Base-by-base conservation (phyloP, 2,113 vertebrate genomes). In the Colistium nudipinnis region DNA sequence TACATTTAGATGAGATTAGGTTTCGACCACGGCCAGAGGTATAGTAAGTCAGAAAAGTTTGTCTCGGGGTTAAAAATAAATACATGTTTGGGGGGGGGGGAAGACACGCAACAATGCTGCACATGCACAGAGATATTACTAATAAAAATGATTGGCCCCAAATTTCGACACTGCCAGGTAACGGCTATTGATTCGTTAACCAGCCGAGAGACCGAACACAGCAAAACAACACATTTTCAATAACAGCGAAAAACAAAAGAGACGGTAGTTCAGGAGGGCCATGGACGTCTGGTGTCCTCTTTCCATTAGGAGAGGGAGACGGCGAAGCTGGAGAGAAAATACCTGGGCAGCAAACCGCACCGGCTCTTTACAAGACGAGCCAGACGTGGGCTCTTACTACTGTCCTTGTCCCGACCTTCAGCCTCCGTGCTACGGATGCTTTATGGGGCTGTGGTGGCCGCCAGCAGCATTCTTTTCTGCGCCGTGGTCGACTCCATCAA, bases 181-280 rank as follows among this genome's bases (percentile, higher is more conserved):
- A n/a, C 47, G 43, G 28, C 38, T 72, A 66, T 78, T 71, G 45
- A 73, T 78, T 31, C 16, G 54, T 43, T 69, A 67, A 57, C 27
- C 13, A 64, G 44, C 39, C 7, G 3, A 35, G 68, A 49, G 27
- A 70, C 47, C 28, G n/a, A 45, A 45, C 39, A 28, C 60, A 59
- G 44, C 43, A 55, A 4, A 65, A 57, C 22, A 33, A 14, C 22
- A 19, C 20, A 31, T 27, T 24, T 33, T 19, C 31, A 6, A 4
- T 33, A 33, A 6, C 4, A 6, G 31, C 31, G 4, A 6, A 4
- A 33, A n/a, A n/a, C n/a, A n/a, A n/a, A n/a, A n/a, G n/a, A n/a
- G 31, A 33, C 31, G 9, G 4, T 9, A 33, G 31, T 33, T 4
- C 31, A 33, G 31, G 31, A 33, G 31, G n/a, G n/a, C n/a, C n/a